These are phyloP conservation scores for Oceanites oceanicus DNA, from an alignment of 2,113 vertebrate species.

Conservation along the genomic window DNA sequence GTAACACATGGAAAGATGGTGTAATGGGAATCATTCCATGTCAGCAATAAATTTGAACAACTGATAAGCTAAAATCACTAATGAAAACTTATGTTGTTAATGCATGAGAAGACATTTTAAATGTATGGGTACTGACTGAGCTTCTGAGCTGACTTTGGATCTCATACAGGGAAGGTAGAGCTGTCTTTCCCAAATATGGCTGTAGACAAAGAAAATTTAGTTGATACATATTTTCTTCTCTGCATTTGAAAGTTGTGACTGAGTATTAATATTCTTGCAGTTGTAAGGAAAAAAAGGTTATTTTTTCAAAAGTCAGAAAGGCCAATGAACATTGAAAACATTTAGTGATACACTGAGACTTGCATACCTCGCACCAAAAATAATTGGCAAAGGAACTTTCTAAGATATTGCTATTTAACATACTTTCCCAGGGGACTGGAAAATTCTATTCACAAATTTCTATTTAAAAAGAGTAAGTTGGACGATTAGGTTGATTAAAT, in stretches of 20 bases:
- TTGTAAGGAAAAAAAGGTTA: neutral
- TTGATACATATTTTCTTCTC: neutral
- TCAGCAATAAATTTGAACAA: neutral
- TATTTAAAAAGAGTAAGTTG: neutral
- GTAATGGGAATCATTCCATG: neutral
- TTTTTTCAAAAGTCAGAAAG: neutral
- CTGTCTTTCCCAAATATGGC: neutral
- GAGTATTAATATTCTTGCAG: neutral
- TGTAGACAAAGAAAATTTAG: neutral
- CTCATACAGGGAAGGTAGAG: neutral
- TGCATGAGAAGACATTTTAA: neutral
- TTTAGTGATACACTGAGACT: neutral
- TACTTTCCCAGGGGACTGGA: neutral
- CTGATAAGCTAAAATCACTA: neutral
- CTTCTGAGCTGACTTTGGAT: neutral
- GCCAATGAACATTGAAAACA: neutral
- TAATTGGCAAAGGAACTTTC: neutral
- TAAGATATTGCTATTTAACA: neutral
- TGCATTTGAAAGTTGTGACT: neutral
- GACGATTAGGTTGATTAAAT: neutral
- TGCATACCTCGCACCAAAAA: neutral
- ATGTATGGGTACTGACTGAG: neutral
- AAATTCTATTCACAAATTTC: neutral
- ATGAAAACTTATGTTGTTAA: neutral
- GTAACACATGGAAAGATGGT: neutral